Evolutionary conservation across 2,113 vertebrate species (phyloP).

Genomic region (Struthidea cinerea): DNA sequence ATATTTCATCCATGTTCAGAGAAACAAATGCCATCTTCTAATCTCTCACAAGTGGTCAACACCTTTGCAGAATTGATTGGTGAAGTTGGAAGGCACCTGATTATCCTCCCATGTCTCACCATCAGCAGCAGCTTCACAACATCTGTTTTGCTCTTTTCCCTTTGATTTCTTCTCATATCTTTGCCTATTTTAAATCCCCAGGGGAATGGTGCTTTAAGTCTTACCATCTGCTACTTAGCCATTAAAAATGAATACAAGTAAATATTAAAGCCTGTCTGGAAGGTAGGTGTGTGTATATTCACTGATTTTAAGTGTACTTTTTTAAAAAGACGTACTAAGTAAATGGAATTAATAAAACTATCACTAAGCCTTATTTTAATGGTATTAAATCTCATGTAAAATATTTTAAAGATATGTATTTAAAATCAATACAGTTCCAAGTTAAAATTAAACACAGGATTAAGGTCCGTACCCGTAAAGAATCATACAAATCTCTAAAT

Average conservation of each 20-base stretch:
- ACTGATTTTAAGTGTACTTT: background rate
- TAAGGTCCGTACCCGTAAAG: background rate
- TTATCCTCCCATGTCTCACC: background rate
- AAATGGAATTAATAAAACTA: background rate
- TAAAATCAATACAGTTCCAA: background rate
- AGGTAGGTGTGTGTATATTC: background rate
- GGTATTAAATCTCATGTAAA: background rate
- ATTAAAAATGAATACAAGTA: slow-evolving; percentile 7
- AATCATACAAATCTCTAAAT: background rate
- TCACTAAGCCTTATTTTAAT: background rate
- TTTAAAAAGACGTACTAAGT: background rate
- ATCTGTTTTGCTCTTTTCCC: background rate
- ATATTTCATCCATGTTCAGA: slow-evolving; percentile 42
- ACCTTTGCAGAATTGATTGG: background rate
- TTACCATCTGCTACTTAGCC: slow-evolving; percentile 19
- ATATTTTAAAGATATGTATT: background rate
- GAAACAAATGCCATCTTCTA: background rate
- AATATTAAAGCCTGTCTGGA: background rate
- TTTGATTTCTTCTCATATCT: background rate
- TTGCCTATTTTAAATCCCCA: background rate
- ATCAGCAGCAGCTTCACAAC: slow-evolving; percentile 1
- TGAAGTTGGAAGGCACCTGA: background rate
- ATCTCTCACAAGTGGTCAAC: background rate
- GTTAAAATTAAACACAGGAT: background rate
- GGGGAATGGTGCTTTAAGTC: background rate